Evolutionary conservation across 2,113 vertebrate species (phyloP).

Genomic region (Turnix velox): DNA sequence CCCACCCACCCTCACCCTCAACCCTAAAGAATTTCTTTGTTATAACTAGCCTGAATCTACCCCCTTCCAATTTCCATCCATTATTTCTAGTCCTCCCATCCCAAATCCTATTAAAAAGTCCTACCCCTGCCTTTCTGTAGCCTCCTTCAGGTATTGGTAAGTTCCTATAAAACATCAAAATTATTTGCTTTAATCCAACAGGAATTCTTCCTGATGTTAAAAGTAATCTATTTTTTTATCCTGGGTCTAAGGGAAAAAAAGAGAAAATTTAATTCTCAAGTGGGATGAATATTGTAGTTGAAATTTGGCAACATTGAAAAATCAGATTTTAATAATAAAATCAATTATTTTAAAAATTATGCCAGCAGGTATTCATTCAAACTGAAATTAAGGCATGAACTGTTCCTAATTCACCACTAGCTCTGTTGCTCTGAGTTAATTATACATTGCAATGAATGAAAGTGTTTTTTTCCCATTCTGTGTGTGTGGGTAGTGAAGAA

Average conservation of each 20-base stretch:
- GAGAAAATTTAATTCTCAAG: background rate
- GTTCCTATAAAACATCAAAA: no score
- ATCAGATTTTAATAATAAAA: background rate
- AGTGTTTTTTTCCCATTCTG: background rate
- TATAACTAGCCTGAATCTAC: no score
- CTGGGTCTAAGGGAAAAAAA: background rate
- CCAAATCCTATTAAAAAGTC: no score
- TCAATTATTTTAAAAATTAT: fast-evolving
- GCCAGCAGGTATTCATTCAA: background rate
- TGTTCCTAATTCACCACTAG: background rate
- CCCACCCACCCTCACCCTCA: no score
- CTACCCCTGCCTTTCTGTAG: no score
- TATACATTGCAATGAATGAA: background rate
- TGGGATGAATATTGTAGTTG: background rate
- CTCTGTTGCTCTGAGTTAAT: background rate
- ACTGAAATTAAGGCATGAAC: background rate
- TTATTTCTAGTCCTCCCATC: no score
- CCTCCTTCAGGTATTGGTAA: no score
- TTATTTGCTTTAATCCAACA: background rate
- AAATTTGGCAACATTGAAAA: background rate
- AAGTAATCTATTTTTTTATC: background rate
- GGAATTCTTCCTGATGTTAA: background rate
- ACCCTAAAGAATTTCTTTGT: no score
- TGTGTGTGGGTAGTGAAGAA: background rate
- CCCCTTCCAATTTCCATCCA: no score